phyloP scores from a whole-genome alignment of 2,113 vertebrate species.

The Psittacus erithacus region DNA sequence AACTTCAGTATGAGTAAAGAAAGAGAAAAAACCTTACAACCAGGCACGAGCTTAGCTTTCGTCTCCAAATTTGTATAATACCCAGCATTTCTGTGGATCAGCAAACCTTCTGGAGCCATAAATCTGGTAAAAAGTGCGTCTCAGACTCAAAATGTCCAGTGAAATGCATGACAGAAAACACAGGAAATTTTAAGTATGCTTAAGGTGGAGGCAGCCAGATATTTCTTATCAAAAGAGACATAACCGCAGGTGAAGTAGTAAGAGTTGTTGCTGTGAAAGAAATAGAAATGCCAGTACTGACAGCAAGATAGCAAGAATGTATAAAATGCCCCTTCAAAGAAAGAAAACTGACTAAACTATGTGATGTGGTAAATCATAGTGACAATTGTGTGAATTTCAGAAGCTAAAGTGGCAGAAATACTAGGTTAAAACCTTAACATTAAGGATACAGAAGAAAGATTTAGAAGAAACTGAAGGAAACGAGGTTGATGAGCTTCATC shows the following conservation, averaged over 20 bases:
- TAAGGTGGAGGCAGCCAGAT: neutral
- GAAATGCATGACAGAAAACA: neutral
- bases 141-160: neutral
- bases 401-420: neutral
- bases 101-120: neutral
- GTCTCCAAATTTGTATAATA: neutral
- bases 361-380: neutral
- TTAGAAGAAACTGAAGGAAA: neutral
- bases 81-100: neutral
- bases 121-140: neutral
- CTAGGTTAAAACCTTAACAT: neutral
- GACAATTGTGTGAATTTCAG: neutral
- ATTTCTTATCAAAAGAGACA: neutral
- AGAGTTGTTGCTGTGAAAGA: neutral
- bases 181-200: neutral
- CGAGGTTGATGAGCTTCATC: neutral
- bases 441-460: neutral
- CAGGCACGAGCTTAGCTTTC: neutral
- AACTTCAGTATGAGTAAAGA: neutral
- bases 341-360: neutral
- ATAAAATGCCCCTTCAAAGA: neutral
- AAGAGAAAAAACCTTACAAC: neutral
- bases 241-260: neutral
- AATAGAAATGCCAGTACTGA: neutral
- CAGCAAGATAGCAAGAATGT: neutral